Evolutionary conservation across 2,888 invertebrate genomes (phyloP), one percentile per base, ranked within the genome.

Genomic region (Tubiluchus corallicola): DNA sequence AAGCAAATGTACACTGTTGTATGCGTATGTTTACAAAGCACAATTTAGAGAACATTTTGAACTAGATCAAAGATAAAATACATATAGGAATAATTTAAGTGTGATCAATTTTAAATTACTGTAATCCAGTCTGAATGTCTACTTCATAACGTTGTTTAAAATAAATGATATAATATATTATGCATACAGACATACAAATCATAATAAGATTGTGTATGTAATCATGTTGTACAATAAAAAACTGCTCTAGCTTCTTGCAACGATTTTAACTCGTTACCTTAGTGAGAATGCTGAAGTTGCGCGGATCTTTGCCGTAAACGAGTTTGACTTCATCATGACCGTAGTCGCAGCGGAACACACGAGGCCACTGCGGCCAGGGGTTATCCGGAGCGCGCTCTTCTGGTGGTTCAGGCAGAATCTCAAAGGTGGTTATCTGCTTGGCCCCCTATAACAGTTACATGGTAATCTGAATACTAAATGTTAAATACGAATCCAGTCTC

Each of bases 341-440:
- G 60, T 98, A 98, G 65, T 98, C 98, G 18, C 94, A 82, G 54
- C 82, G 79, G 73, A 96, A 94, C 18, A 92, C 82, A 58, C 84
- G 74, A 0, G 96, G 96, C 80, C 85, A 98, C 60, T 94, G 88
- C 2, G 96, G 98, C 98, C 98, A 98, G 0, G 96, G 96, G 67
- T 98, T 98, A 63, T 88, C 88, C 15, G 71, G 69, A 13, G 79
- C 78, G 21, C 98, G 73, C 19, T 69, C 71, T 2, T 71, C 69
- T 44, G 85, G 82, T 15, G 96, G 96, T 57, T 83, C 78, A 0
- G 96, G 94, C 42, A 98, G 70, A 58, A 98, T 98, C 71, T 98
- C 98, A 67, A 98, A 98, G 1, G 90, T 82, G 1, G 84, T 85
- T 56, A 98, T 87, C 2, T 76, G 75, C 57, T 76, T 78, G 37